These are phyloP conservation scores for Ramphastos sulfuratus DNA, from an alignment of 2,113 vertebrate genomes.

Conservation along the genomic window DNA sequence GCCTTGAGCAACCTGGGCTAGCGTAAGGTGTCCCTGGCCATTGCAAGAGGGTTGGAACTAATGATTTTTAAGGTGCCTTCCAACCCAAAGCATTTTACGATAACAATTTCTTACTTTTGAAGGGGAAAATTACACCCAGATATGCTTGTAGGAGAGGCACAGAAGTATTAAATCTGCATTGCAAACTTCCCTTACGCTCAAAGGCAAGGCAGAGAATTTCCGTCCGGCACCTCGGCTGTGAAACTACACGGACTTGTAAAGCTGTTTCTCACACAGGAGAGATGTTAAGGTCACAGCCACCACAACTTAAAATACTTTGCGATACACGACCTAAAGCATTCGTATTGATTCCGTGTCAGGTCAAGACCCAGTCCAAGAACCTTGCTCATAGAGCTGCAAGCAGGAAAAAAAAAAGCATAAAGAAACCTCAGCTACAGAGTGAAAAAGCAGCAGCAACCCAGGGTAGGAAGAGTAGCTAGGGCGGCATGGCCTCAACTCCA, in stretches of 20 bases:
- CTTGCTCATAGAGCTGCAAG: neutral
- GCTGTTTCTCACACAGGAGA: neutral
- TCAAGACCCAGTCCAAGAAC: neutral
- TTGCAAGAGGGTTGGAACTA: neutral
- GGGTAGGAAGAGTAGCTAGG: neutral
- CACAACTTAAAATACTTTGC: fast-evolving
- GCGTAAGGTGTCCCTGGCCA: neutral
- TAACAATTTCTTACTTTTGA: neutral
- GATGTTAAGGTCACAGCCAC: neutral
- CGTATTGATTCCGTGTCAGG: neutral
- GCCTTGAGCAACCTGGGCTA: neutral
- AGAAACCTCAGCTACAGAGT: too few species aligned
- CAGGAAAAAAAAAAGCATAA: neutral
- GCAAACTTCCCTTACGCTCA: neutral
- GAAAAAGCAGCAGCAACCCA: too few species aligned
- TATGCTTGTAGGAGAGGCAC: neutral
- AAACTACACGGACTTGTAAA: neutral
- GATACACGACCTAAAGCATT: fast-evolving
- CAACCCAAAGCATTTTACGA: neutral
- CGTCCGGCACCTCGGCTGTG: neutral
- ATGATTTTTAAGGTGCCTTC: neutral
- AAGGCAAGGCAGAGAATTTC: neutral
- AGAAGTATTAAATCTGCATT: neutral
- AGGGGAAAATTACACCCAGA: neutral
- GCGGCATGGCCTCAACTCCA: neutral